Conservation (phyloP, 1,140 invertebrate species). For the Trichomalopsis sarcophagae region DNA sequence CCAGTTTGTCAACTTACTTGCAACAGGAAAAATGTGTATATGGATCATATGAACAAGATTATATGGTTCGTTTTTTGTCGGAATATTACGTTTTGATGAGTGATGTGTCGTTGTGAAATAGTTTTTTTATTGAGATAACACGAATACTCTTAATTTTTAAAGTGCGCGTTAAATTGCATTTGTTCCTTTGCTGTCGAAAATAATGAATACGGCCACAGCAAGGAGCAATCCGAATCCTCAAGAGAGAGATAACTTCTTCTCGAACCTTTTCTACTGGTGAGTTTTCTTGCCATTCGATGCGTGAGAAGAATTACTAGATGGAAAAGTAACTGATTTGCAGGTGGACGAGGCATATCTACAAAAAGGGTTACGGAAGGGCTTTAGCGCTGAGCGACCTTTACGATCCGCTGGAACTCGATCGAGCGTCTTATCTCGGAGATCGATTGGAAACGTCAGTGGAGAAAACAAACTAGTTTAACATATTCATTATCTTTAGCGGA, state of each 20-base stretch:
- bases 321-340: constrained; percentile 56
- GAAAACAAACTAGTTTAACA: too few relatives aligned
- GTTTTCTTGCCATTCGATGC: background rate
- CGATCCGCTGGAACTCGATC: constrained; percentile 73
- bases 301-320: background rate
- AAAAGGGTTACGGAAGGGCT: constrained; percentile 74
- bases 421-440: constrained; percentile 73
- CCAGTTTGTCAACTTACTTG: too few relatives aligned
- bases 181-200: background rate
- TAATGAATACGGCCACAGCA: constrained; percentile 51
- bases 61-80: background rate
- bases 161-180: too few relatives aligned
- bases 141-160: too few relatives aligned
- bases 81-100: background rate
- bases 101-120: background rate
- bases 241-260: constrained; percentile 48
- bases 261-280: constrained; percentile 53
- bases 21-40: background rate
- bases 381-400: constrained; percentile 77
- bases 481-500: too few relatives aligned
- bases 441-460: constrained; percentile 75
- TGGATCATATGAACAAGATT: background rate
- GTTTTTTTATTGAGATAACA: too few relatives aligned
- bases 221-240: constrained; percentile 53
- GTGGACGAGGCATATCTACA: constrained; percentile 76